These are phyloP conservation scores for Cryptotermes secundus DNA, from an alignment of 1,140 invertebrate genomes.

Conservation along the genomic window DNA sequence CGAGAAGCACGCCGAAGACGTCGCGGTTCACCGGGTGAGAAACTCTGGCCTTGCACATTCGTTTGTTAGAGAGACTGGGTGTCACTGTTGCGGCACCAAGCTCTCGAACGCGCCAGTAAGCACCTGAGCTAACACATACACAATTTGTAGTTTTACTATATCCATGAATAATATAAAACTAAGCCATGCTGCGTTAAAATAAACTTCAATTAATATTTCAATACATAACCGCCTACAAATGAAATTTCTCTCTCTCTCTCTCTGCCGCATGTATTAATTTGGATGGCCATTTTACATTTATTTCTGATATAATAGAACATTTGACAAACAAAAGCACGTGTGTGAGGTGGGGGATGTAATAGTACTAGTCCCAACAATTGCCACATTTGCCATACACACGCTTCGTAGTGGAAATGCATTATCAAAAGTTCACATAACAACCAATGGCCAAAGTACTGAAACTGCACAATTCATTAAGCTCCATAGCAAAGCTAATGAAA, in stretches of 20 bases:
- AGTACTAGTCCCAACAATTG: background rate
- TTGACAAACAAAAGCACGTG: constrained; percentile 8
- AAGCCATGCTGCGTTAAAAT: background rate
- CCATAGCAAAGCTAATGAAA: background rate
- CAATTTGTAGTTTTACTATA: background rate
- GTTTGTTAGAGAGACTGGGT: too few relatives aligned
- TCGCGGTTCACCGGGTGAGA: too few relatives aligned
- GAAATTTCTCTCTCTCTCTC: constrained; percentile 6
- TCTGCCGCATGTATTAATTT: background rate
- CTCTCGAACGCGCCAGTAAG: background rate
- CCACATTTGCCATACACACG: background rate
- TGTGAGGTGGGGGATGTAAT: background rate
- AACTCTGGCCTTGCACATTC: too few relatives aligned
- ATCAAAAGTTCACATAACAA: constrained; percentile 12
- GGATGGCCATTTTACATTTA: background rate
- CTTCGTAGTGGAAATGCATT: constrained; percentile 8
- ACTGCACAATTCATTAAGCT: constrained; percentile 9
- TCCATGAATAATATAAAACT: background rate
- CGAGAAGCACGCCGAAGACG: too few relatives aligned
- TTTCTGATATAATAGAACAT: background rate
- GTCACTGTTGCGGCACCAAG: too few relatives aligned
- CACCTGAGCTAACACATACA: background rate
- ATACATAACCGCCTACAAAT: constrained; percentile 3
- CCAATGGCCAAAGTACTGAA: background rate
- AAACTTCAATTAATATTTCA: constrained; percentile 19